Conservation (phyloP, 2,888 invertebrate species). For the Oegoconia quadripuncta region DNA sequence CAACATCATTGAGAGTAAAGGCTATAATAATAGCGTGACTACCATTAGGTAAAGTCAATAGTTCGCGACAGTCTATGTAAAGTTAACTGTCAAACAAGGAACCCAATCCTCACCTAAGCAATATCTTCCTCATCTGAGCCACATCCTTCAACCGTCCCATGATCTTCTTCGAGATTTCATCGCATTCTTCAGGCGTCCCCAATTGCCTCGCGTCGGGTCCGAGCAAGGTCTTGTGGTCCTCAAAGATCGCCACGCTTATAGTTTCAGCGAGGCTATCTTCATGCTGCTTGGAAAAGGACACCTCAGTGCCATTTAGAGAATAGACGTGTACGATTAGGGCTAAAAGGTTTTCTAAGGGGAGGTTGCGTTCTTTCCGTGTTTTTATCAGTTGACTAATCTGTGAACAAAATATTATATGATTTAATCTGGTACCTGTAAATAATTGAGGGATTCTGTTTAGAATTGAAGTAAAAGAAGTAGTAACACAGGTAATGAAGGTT, state of each 20-base stretch:
- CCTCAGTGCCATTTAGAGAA: slow-evolving; percentile 79
- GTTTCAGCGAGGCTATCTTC: slow-evolving; percentile 68
- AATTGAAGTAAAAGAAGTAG: no score
- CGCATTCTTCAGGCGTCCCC: slow-evolving; percentile 50
- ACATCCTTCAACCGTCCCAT: slow-evolving; percentile 55
- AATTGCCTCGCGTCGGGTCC: slow-evolving; percentile 29
- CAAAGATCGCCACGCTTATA: slow-evolving; percentile 76
- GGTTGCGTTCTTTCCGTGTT: slow-evolving; percentile 69
- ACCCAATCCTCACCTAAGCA: slow-evolving; percentile 49
- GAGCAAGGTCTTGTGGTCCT: slow-evolving; percentile 67
- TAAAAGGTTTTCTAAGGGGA: slow-evolving; percentile 78
- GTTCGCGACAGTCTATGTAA: no score
- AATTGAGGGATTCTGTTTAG: no score
- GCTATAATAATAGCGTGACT: no score
- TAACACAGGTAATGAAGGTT: no score
- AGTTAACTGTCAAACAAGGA: not conserved
- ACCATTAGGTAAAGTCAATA: no score
- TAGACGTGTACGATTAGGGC: slow-evolving; percentile 80
- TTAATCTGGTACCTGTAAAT: no score
- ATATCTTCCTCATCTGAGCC: slow-evolving; percentile 53
- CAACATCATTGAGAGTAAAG: no score
- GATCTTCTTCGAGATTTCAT: slow-evolving; percentile 40
- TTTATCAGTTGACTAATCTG: slow-evolving; percentile 79
- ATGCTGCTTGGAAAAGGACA: slow-evolving; percentile 72
- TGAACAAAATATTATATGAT: no score